These are phyloP conservation scores for Drymonia ruficornis DNA, from an alignment of 2,888 invertebrate genomes.

Conservation along the genomic window DNA sequence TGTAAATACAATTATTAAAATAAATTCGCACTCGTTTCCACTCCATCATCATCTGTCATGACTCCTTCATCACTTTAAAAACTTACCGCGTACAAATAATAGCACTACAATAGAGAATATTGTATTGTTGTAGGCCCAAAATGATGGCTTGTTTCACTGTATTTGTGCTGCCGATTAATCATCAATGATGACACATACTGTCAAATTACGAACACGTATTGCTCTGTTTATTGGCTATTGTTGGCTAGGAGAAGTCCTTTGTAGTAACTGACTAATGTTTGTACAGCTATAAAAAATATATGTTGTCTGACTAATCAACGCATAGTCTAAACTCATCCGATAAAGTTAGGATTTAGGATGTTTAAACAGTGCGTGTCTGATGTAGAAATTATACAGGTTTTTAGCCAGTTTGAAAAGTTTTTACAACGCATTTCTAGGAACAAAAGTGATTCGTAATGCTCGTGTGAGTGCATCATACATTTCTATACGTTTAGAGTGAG, in stretches of 20 bases:
- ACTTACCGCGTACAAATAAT: not conserved
- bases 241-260: constrained; percentile 15
- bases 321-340: not conserved
- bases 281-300: not conserved
- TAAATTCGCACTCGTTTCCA: not conserved
- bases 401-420: too few species aligned
- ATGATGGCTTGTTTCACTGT: constrained; percentile 19
- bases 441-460: too few species aligned
- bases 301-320: not conserved
- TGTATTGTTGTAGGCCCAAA: constrained; percentile 7
- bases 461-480: too few species aligned
- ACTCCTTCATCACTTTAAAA: not conserved
- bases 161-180: constrained; percentile 25
- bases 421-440: too few species aligned
- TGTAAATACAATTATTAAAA: too few species aligned
- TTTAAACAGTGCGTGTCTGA: too few species aligned
- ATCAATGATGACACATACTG: constrained; percentile 20
- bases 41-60: constrained; percentile 1
- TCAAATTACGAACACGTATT: constrained; percentile 12
- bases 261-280: constrained; percentile 21
- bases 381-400: too few species aligned
- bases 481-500: too few species aligned
- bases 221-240: constrained; percentile 32
- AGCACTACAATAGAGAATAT: not conserved
- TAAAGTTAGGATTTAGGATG: too few species aligned